These are phyloP conservation scores for Aptenodytes patagonicus DNA, from an alignment of 2,113 vertebrate species.

Conservation along the genomic window DNA sequence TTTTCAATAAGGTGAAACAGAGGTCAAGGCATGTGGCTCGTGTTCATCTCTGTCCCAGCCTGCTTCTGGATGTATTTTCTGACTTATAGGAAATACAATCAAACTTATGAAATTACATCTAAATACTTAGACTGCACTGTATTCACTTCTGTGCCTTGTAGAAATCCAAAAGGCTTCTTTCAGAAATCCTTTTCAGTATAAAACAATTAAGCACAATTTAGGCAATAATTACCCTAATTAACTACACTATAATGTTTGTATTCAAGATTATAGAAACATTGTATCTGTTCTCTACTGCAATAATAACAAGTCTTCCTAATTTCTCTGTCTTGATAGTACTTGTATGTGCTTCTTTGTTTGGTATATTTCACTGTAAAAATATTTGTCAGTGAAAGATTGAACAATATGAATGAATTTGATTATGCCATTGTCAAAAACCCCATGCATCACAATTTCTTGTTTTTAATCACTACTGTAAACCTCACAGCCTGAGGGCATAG, in stretches of 20 bases:
- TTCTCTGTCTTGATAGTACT: constrained; percentile 78
- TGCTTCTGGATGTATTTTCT: constrained; percentile 50
- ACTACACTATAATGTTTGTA: constrained; percentile 76
- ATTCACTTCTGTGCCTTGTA: constrained; percentile 19
- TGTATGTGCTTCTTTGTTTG: constrained; percentile 78
- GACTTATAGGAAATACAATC: constrained; percentile 64
- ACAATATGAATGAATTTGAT: constrained; percentile 99
- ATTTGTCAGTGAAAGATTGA: constrained; percentile 87
- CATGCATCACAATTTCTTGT: constrained; percentile 94
- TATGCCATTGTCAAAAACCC: constrained; percentile 93
- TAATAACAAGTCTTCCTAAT: constrained; percentile 75
- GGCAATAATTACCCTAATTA: constrained; percentile 83
- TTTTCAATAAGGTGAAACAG: constrained; percentile 81
- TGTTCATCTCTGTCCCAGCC: constrained; percentile 65
- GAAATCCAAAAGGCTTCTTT: constrained; percentile 63
- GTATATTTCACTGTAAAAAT: constrained; percentile 88
- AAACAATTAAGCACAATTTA: constrained; percentile 83
- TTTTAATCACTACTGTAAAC: constrained; percentile 99
- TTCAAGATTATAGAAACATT: constrained; percentile 72
- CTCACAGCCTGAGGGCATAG: constrained; percentile 87
- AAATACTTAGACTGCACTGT: constrained; percentile 8
- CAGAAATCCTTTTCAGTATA: constrained; percentile 70
- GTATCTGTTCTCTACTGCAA: constrained; percentile 72
- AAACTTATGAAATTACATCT: constrained; percentile 66
- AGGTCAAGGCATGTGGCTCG: constrained; percentile 70